Conservation (phyloP, 2,888 invertebrate genomes). For the Globia sparganii region DNA sequence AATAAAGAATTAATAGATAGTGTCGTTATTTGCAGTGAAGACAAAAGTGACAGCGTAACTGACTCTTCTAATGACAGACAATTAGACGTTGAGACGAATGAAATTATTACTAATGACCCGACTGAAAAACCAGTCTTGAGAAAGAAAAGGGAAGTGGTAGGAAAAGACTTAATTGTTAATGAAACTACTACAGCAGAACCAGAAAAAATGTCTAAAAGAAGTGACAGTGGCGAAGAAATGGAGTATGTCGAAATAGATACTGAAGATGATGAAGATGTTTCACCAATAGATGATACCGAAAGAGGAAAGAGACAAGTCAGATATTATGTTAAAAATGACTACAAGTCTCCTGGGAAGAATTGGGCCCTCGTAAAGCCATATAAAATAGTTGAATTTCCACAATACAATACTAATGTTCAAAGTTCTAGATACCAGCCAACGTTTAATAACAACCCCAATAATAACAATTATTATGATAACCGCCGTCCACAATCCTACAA, state of each 20-base stretch:
- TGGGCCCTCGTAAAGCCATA: slow-evolving; percentile 80
- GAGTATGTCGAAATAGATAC: slow-evolving; percentile 80
- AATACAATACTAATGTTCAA: slow-evolving; percentile 78
- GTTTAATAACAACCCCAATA: slow-evolving; percentile 71
- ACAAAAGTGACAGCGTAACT: slow-evolving; percentile 81
- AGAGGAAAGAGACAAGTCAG: slow-evolving; percentile 88
- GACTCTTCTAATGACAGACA: slow-evolving; percentile 85
- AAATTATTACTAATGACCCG: slow-evolving; percentile 76
- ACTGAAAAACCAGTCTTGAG: slow-evolving; percentile 75
- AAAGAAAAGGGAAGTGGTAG: slow-evolving; percentile 79
- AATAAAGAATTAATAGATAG: slow-evolving; percentile 74
- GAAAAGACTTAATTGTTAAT: slow-evolving; percentile 66
- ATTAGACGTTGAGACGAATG: slow-evolving; percentile 84
- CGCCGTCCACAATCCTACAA: slow-evolving; percentile 74
- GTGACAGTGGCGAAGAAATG: slow-evolving; percentile 79
- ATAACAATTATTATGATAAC: slow-evolving; percentile 74
- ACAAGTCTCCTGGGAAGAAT: slow-evolving; percentile 77
- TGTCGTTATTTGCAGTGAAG: slow-evolving; percentile 86
- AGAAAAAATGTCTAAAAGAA: slow-evolving; percentile 76
- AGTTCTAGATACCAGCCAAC: slow-evolving; percentile 75
- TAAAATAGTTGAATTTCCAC: slow-evolving; percentile 78
- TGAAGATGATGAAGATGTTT: slow-evolving; percentile 69
- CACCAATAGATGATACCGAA: slow-evolving; percentile 79
- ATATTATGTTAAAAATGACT: slow-evolving; percentile 83
- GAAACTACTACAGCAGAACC: slow-evolving; percentile 61